These are phyloP conservation scores for Orthonyx spaldingii DNA, from an alignment of 2,113 vertebrate genomes.

Conservation along the genomic window DNA sequence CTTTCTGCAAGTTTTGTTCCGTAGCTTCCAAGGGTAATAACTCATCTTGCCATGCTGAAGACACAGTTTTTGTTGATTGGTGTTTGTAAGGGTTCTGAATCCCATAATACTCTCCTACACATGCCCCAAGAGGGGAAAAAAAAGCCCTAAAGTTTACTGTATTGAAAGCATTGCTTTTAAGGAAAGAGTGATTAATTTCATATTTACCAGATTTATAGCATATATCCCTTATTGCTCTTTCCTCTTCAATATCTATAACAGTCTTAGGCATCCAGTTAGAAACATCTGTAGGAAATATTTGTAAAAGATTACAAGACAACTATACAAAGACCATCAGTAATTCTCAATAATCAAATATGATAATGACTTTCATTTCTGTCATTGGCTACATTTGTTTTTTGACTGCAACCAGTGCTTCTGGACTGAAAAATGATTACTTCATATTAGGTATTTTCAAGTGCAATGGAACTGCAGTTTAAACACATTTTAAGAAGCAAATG, in stretches of 20 bases:
- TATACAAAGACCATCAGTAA: neutral
- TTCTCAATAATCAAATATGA: neutral
- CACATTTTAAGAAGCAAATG: neutral
- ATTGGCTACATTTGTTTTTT: neutral
- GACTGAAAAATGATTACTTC: neutral
- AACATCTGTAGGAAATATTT: slow-evolving; percentile 60
- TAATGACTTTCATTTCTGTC: neutral
- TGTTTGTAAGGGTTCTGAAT: slow-evolving; percentile 37
- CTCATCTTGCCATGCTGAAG: slow-evolving; percentile 21
- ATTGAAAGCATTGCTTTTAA: neutral
- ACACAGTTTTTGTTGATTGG: neutral
- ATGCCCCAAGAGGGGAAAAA: neutral
- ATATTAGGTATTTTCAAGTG: neutral
- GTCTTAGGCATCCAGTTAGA: slow-evolving; percentile 60
- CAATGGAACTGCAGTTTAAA: neutral
- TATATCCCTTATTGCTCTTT: slow-evolving; percentile 72
- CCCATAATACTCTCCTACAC: slow-evolving; percentile 72
- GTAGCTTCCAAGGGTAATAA: slow-evolving; percentile 31
- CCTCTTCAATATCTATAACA: slow-evolving; percentile 69
- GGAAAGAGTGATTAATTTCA: neutral
- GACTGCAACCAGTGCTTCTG: neutral
- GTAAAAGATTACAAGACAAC: neutral
- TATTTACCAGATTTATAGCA: slow-evolving; percentile 72
- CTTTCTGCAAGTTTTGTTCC: slow-evolving; percentile 61
- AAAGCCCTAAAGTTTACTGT: neutral